A percentile compares a stretch with the other conserved stretches of the same genome.
Conservation (phyloP, 2,797 vertebrate genomes). For the Macrochelys suwanniensis region DNA sequence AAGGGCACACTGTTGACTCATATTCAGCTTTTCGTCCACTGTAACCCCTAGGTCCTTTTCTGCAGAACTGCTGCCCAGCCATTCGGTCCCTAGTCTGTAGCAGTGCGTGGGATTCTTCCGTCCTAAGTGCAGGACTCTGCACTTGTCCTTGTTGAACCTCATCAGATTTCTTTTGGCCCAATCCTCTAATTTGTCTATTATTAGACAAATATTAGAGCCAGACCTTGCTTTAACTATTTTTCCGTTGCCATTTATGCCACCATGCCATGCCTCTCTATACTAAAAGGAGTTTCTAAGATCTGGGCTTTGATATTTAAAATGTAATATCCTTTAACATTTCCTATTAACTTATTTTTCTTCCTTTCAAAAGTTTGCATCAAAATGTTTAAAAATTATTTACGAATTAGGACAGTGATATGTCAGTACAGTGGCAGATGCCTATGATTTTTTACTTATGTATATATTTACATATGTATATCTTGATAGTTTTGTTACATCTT, state of each 20-base stretch:
- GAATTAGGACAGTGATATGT: rapidly evolving
- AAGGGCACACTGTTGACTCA: no score
- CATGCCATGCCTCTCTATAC: neutral
- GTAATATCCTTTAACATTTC: rapidly evolving
- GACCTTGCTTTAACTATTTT: neutral
- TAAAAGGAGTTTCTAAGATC: neutral
- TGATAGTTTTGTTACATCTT: neutral
- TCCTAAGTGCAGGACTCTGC: no score
- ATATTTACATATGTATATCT: rapidly evolving
- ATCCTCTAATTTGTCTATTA: no score
- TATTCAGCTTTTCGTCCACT: no score
- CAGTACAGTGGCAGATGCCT: neutral
- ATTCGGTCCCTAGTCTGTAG: no score
- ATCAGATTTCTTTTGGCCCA: no score
- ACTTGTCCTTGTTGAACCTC: no score
- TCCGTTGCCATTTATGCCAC: neutral
- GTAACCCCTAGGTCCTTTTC: no score
- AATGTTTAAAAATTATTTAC: neutral
- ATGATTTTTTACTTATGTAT: rapidly evolving
- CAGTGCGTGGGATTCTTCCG: no score
- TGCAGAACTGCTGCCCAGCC: no score
- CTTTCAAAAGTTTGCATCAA: rapidly evolving
- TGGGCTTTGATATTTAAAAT: neutral
- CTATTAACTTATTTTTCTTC: neutral
- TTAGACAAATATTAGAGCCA: no score